Conservation (phyloP, 1,140 invertebrate genomes). For the Schmidtea mediterranea region DNA sequence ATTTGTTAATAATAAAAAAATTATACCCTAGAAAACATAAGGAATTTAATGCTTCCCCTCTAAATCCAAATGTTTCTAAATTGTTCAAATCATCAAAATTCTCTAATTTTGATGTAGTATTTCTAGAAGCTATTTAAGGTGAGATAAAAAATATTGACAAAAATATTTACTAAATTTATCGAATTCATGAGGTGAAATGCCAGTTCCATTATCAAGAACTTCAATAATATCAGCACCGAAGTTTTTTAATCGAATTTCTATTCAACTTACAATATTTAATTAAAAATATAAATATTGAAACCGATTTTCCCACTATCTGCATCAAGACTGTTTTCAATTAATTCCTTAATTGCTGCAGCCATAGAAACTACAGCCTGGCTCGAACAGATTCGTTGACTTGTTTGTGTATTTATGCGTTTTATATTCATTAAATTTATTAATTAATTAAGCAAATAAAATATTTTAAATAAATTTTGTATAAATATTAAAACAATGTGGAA, state of each 20-base stretch:
- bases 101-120: conserved; percentile 3
- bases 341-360: conserved; percentile 1
- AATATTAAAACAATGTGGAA: too few relatives aligned
- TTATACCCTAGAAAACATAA: neutral
- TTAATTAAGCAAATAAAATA: too few relatives aligned
- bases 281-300: neutral
- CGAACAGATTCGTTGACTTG: neutral
- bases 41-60: conserved; percentile 1
- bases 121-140: neutral
- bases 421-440: neutral
- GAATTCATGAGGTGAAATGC: neutral
- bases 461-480: too few relatives aligned
- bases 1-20: too few relatives aligned
- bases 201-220: neutral
- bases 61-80: neutral
- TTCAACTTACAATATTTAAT: too few relatives aligned
- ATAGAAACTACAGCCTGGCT: conserved; percentile 2
- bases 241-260: neutral
- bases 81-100: neutral
- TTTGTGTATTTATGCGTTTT: neutral
- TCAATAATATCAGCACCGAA: neutral
- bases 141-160: too few relatives aligned
- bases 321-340: conserved; percentile 3
- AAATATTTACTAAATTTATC: neutral
- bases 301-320: neutral